A percentile compares a stretch with the other conserved stretches of the same genome.
These are phyloP conservation scores for Cantharis flavilabris DNA, from an alignment of 2,888 invertebrate genomes.

Conservation along the genomic window DNA sequence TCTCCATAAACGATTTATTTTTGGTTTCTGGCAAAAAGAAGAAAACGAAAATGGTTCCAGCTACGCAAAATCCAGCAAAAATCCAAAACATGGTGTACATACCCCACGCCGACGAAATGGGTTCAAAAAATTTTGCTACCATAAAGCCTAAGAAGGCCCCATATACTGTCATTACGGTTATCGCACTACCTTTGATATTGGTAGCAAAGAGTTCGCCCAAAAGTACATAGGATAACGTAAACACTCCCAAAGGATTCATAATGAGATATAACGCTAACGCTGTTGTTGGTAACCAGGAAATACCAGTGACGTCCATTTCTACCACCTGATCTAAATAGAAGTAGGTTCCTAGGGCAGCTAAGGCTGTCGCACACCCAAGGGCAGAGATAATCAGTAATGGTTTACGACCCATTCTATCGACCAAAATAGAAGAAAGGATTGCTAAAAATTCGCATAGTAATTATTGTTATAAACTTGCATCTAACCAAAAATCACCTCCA, in stretches of 20 bases:
- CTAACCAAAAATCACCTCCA: background rate
- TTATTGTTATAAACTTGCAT: background rate
- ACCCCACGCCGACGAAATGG: conserved; percentile 60
- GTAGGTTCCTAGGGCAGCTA: conserved; percentile 58
- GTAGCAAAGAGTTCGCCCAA: conserved; percentile 68
- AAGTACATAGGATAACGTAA: conserved; percentile 64
- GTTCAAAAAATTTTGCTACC: conserved; percentile 63
- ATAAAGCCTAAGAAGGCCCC: conserved; percentile 62
- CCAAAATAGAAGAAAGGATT: conserved; percentile 50
- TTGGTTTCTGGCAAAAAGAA: conserved; percentile 66
- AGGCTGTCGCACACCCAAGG: conserved; percentile 59
- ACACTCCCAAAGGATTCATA: conserved; percentile 63
- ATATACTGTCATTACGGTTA: conserved; percentile 61
- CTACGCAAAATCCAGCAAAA: conserved; percentile 60
- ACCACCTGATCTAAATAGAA: conserved; percentile 59
- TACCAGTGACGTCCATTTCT: conserved; percentile 47
- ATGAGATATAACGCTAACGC: conserved; percentile 63
- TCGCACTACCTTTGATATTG: conserved; percentile 64
- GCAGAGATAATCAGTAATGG: conserved; percentile 61
- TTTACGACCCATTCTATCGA: conserved; percentile 61
- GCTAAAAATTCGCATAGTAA: conserved; percentile 11
- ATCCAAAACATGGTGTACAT: conserved; percentile 64
- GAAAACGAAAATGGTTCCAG: conserved; percentile 62
- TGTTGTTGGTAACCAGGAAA: conserved; percentile 60
- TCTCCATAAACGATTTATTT: conserved; percentile 64